Percentiles rank a stretch among this genome's conserved stretches.
Conservation (phyloP, 53 echinoderm and acorn worm species). For the Apostichopus leukothele region DNA sequence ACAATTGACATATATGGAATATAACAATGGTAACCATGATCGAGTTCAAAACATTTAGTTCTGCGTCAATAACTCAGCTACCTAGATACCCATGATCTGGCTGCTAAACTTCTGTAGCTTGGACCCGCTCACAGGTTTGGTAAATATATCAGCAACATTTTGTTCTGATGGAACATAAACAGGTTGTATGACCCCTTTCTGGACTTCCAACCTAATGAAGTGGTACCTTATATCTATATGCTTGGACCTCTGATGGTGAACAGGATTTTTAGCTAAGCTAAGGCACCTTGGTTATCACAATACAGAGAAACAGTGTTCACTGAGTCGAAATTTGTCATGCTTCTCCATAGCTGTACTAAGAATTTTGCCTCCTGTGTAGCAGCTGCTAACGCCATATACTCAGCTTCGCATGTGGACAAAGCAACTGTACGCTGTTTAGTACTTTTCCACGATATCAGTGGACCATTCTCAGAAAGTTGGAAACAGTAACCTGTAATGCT, state of each 20-base stretch:
- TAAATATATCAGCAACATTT: not conserved
- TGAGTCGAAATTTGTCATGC: not conserved
- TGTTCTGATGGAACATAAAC: not conserved
- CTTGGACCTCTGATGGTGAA: slow-evolving; percentile 52
- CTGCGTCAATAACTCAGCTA: not conserved
- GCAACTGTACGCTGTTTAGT: slow-evolving; percentile 55
- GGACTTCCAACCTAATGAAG: slow-evolving; percentile 39
- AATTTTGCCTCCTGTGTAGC: slow-evolving; percentile 55
- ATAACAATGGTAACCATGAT: no score
- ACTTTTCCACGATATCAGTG: slow-evolving; percentile 56
- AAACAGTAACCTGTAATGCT: slow-evolving; percentile 57
- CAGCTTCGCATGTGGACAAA: slow-evolving; percentile 58
- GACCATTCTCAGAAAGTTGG: slow-evolving; percentile 27
- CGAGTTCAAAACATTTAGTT: not conserved
- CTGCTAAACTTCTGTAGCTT: not conserved
- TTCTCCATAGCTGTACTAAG: slow-evolving; percentile 44
- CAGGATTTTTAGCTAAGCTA: slow-evolving; percentile 56
- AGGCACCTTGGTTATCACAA: slow-evolving; percentile 57
- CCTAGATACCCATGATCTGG: not conserved
- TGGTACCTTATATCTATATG: slow-evolving; percentile 53
- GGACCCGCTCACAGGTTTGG: not conserved
- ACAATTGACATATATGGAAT: no score
- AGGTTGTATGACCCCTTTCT: not conserved
- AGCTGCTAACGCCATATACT: slow-evolving; percentile 54
- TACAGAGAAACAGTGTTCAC: not conserved